Evolutionary conservation across 2,113 vertebrate genomes (phyloP), one percentile per base, ranked within the genome.

Genomic region (Corythaixoides concolor): DNA sequence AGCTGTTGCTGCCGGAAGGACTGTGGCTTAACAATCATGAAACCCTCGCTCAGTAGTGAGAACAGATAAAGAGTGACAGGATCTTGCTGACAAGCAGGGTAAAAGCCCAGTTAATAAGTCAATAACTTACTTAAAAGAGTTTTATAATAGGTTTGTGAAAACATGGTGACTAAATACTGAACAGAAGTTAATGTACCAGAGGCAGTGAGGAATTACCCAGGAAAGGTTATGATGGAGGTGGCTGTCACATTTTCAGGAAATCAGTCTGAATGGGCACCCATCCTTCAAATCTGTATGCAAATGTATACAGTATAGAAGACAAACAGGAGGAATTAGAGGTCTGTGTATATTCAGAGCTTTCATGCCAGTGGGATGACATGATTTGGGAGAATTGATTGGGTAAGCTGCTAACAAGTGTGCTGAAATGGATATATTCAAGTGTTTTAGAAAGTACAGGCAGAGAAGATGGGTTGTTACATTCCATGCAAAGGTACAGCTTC

Each of bases 11-110:
- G 43, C 26, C 59, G n/a, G 37, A 69, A 64, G 8, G 15, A 37
- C 60, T 45, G 26, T 53, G n/a, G 6, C 22, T 90, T 39, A 59
- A 23, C 37, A 68, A 7, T 22, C 67, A 45, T 0, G 0, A 23
- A 6, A 33, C 6, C 16, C 15, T 64, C 0, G 0, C 12, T 39
- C 11, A 45, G 21, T 15, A 43, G 22, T 1, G 1, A 41, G 6
- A 73, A 24, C 8, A 32, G 21, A 15, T 49, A 16, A 52, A 73
- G 39, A 62, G 52, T 35, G 33, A 27, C 8, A 55, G 9, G 6
- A 28, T 33, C 52, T 62, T n/a, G 23, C 23, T 72, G 45, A 41
- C 8, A 77, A 75, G 14, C 11, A 55, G 33, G 16, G 9, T 6
- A 68, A 67, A 70, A 81, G 5, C 6, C 27, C 32, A 21, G 22